Percentiles rank a stretch among this genome's conserved stretches.
Evolutionary conservation across 2,113 vertebrate species (phyloP).

Genomic region (Acinonyx jubatus): DNA sequence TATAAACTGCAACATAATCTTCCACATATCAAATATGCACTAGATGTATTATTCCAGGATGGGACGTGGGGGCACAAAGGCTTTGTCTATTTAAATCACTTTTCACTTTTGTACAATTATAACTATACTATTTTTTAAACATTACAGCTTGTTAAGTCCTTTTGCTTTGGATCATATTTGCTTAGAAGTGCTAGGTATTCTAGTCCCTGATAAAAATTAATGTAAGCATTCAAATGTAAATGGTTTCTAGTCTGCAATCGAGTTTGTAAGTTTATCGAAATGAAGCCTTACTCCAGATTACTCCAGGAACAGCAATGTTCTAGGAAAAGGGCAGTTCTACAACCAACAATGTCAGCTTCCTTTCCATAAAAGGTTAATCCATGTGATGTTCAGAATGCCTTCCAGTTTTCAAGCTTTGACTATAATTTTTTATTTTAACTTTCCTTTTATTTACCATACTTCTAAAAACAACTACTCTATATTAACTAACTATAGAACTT

Average conservation of each 20-base stretch:
- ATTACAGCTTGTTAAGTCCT: neutral
- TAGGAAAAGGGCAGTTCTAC: neutral
- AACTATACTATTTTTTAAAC: constrained; percentile 4
- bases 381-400: neutral
- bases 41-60: neutral
- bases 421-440: neutral
- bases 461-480: neutral
- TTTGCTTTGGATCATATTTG: constrained; percentile 22
- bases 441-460: constrained; percentile 20
- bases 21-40: constrained; percentile 43
- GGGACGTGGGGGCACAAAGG: neutral
- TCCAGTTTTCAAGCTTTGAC: constrained; percentile 23
- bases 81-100: constrained; percentile 38
- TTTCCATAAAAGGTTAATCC: constrained; percentile 16
- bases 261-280: neutral
- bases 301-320: neutral
- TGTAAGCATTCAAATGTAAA: neutral
- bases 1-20: neutral
- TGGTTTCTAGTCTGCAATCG: neutral
- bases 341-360: neutral
- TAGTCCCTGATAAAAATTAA: constrained; percentile 34
- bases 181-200: neutral
- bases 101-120: constrained; percentile 2
- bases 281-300: neutral
- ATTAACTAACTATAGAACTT: neutral